Base-by-base conservation (phyloP, 37 sponge, comb jelly and placozoan genomes). In the Chondrilla cf. caribensis region DNA sequence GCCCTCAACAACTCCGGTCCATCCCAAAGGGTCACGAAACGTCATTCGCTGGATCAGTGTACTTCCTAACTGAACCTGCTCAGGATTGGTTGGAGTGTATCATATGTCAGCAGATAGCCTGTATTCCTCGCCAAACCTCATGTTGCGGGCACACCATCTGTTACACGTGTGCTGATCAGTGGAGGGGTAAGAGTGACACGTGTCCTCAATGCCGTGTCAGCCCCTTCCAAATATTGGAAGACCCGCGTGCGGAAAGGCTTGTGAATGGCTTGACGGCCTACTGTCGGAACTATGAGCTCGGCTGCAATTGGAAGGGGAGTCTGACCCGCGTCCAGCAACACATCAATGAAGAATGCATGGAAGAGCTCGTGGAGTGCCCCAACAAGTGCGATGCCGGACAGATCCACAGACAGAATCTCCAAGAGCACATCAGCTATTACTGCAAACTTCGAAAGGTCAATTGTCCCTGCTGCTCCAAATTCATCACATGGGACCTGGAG, bases 81-180 rank as follows among this genome's bases (percentile, higher is more conserved):
- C 38, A 73, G 14, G 76, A 73, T 4, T 37, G 64, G 64, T 28
- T 39, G 0, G 44, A 73, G 14, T 73, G 76, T 22, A 39, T 73
- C 40, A 73, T 73, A 43, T 73, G 76, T 38, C 43, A 40, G 1
- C 38, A 73, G 25, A n/a, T 73, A 22, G 76, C 76, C 0, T 2
- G 40, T 6, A 43, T 39, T 39, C 24, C 41, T 4, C 41, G 76
- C 2, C 41, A 43, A 40, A 73, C 43, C 25, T 3, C 76, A 2
- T 73, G 76, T 43, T 73, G 76, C 9, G 76, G 44, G 2, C 29
- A 73, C 14, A 73, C 76, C 21, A 2, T 73, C 25, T 73, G 76
- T 25, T 40, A 1, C 38, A 39, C 42, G 1, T 73, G 76, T 37
- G 44, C 41, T 1, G 44, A 73, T 0, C 18, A 38, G 25, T 73